Base-by-base conservation (phyloP, 2,113 vertebrate genomes). In the Cyprinodon variegatus region DNA sequence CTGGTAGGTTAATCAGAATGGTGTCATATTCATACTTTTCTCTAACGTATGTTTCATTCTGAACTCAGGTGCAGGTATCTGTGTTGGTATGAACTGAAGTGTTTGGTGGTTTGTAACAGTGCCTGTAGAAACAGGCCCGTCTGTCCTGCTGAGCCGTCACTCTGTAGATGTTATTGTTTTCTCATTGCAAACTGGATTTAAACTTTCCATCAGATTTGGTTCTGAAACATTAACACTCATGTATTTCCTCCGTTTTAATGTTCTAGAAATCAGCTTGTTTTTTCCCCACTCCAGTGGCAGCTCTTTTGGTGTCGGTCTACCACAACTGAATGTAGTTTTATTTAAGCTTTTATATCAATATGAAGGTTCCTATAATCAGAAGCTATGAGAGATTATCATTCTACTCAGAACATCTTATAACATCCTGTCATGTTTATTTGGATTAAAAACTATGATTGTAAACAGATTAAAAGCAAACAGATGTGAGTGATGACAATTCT, bases 321-420 rank as follows among this genome's bases (percentile, higher is more conserved):
- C 68, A 43, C 61, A 66, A 76, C 45, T 87, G 85, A 91, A 88
- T 88, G 88, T 91, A 88, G 79, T 84, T 88, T 50, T 77, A 78
- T 73, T 11, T 2, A 63, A 66, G 41, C 11, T 74, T 90, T 89
- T 84, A 82, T 86, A 85, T 89, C 78, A 2, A n/a, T 83, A 80
- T 81, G 71, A 15, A 65, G 65, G 68, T 76, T 72, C 59, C 73
- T 64, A 9, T 75, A 22, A 43, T 68, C 12, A 53, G 65, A 76
- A 46, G 57, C 61, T 81, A 63, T 38, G 43, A 78, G 70, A 84
- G 61, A 85, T 87, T 79, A 78, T 13, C 1, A 9, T 11, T 29
- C 29, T 29, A 65, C 60, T 46, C 59, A 22, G 68, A 12, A 50
- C 70, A 37, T 77, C 12, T 7, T 68, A 45, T 43, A 37, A 46